Base-by-base conservation (phyloP, 2,888 invertebrate species). In the Melikaiella ostensackeni region DNA sequence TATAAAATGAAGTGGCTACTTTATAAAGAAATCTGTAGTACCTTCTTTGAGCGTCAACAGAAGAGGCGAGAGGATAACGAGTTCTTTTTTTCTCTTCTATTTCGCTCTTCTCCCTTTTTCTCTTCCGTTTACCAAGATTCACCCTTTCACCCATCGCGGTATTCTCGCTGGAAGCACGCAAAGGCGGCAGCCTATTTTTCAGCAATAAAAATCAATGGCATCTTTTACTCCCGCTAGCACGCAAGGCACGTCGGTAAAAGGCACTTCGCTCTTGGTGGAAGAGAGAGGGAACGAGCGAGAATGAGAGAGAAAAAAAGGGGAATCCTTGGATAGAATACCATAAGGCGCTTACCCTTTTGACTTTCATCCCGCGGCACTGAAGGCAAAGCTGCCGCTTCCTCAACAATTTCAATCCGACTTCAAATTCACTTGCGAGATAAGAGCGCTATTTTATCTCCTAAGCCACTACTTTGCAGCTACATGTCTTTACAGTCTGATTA, bases 151-250 rank as follows among this genome's bases (percentile, higher is more conserved):
- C 79, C 79, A 77, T 80, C 79, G 76, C 77, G 74, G 80, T 81
- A 79, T 81, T 81, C 81, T 80, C 75, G 81, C 80, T 82, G 81
- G 80, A 84, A 82, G 82, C 80, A 80, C 80, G 77, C 77, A 81
- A 80, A 81, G 74, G 64, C 64, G 74, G 78, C 59, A 80, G 80
- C 79, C 83, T 87, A 87, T 86, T 88, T 87, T 81, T 84, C 86
- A 82, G 75, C 86, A 85, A 87, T 87, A 85, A 87, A 86, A 88
- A 87, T 86, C 87, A 86, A 85, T 85, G 85, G 81, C 79, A 75
- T 75, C 79, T 76, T 81, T 82, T 85, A 79, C 81, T 81, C 83
- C 73, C 77, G 35, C 83, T 80, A 80, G 85, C 82, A 86, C 82
- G 84, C 86, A 79, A 83, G 78, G 84, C 86, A 86, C 87, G 87